Conservation (phyloP, 2,113 vertebrate genomes). For the Planiliza haematocheilus region DNA sequence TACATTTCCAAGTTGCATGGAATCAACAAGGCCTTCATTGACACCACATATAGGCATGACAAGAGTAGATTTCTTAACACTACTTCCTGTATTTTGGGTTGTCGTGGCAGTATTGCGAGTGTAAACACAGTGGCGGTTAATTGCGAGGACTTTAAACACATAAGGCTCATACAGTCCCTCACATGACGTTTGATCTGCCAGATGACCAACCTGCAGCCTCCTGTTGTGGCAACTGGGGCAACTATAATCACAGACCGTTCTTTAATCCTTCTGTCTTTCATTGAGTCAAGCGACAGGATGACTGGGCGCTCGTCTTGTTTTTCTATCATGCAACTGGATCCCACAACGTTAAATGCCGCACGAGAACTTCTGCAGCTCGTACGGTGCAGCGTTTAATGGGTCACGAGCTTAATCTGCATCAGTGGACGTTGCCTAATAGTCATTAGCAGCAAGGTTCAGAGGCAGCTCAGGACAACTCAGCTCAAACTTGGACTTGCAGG, state of each 20-base stretch:
- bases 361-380: neutral
- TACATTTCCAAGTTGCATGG: neutral
- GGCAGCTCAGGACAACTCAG: neutral
- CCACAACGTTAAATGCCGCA: neutral
- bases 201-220: constrained; percentile 30
- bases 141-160: constrained; percentile 39
- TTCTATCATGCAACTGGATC: neutral
- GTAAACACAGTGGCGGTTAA: constrained; percentile 44
- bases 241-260: constrained; percentile 17
- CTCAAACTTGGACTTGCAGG: neutral
- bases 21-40: neutral
- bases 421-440: constrained; percentile 8
- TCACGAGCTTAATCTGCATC: constrained; percentile 40
- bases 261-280: neutral
- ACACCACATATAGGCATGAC: neutral
- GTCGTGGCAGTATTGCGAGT: constrained; percentile 45
- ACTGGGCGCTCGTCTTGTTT: too few species aligned
- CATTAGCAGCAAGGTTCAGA: constrained; percentile 8
- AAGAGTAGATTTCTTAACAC: neutral
- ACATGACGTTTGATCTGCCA: neutral
- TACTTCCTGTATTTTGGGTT: constrained; percentile 26
- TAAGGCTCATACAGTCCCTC: neutral
- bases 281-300: neutral
- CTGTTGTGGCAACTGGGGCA: constrained; percentile 12
- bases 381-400: neutral